phyloP scores from a whole-genome alignment of 2,797 vertebrate genomes.

The Cossypha heuglini region DNA sequence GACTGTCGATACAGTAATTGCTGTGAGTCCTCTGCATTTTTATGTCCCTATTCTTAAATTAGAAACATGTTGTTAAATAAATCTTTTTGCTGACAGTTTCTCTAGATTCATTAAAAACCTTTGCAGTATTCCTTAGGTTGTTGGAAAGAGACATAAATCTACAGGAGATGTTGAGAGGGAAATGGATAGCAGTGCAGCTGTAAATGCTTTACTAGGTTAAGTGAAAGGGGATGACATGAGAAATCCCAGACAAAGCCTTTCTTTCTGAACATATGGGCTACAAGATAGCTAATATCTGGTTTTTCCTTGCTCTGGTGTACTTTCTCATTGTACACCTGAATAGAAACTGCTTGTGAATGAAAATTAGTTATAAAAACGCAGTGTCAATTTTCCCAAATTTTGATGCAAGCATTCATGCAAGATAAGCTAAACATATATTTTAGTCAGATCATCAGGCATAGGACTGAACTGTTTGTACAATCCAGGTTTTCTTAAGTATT shows the following conservation, averaged over 20 bases:
- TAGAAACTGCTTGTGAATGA: background rate
- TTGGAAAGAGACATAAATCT: background rate
- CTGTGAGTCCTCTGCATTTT: background rate
- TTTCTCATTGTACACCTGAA: background rate
- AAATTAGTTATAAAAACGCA: background rate
- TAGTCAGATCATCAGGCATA: background rate
- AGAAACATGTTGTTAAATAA: background rate
- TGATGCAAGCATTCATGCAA: background rate
- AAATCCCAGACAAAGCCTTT: background rate
- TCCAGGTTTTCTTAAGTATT: background rate
- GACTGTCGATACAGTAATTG: background rate
- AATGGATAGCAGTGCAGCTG: background rate
- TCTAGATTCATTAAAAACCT: background rate
- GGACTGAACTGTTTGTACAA: background rate
- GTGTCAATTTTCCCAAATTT: background rate
- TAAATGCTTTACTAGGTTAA: background rate
- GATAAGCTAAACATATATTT: background rate
- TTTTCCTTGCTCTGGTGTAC: background rate
- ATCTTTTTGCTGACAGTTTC: background rate
- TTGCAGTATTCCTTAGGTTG: background rate
- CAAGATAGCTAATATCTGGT: background rate
- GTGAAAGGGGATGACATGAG: background rate
- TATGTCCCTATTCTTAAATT: background rate
- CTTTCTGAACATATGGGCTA: background rate
- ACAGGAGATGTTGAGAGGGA: background rate